Conservation (phyloP, 2,888 invertebrate species). For the Drosophila anomalata region DNA sequence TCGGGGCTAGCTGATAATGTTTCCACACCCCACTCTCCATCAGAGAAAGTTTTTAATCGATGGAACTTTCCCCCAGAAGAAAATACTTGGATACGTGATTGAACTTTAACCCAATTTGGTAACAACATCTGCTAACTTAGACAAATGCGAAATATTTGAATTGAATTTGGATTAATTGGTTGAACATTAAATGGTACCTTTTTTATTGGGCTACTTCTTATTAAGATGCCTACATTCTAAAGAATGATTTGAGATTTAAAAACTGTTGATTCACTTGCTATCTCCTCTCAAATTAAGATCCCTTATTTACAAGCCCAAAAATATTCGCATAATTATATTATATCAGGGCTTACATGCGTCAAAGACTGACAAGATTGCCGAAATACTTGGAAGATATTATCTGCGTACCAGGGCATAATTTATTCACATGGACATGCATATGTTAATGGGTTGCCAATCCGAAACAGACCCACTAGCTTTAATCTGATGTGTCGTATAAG, state of each 20-base stretch:
- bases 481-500: constrained; percentile 54
- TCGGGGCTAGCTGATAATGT: constrained; percentile 61
- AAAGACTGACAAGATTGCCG: not conserved
- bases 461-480: constrained; percentile 48
- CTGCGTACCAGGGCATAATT: constrained; percentile 16
- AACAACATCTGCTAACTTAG: constrained; percentile 50
- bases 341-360: not conserved
- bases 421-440: constrained; percentile 30
- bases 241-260: no score
- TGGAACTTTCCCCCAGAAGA: constrained; percentile 61
- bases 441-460: constrained; percentile 39
- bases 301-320: not conserved
- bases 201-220: no score
- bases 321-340: not conserved
- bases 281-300: not conserved
- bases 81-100: constrained; percentile 57
- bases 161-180: constrained; percentile 32
- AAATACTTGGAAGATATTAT: constrained; percentile 18
- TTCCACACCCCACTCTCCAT: constrained; percentile 22
- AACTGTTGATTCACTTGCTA: no score
- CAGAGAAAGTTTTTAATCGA: constrained; percentile 72
- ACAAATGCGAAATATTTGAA: constrained; percentile 4
- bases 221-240: no score
- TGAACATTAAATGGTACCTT: not conserved
- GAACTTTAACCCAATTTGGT: constrained; percentile 68